phyloP scores from a whole-genome alignment of 2,888 invertebrate genomes.

The Acleris laterana region DNA sequence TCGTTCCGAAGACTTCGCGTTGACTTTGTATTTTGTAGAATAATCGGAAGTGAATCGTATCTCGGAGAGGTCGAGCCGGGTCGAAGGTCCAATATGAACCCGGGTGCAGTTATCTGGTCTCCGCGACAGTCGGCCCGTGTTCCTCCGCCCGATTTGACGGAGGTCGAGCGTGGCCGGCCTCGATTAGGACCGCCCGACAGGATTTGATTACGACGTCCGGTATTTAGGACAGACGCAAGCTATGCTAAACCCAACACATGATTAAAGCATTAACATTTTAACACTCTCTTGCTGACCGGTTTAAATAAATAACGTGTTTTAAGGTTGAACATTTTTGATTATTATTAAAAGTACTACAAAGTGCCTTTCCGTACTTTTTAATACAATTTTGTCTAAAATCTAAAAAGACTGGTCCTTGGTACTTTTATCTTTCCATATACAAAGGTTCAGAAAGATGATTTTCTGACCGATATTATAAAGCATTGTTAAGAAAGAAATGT shows the following conservation, averaged over 20 bases:
- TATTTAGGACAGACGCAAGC: slow-evolving; percentile 13
- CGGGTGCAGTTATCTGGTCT: slow-evolving; percentile 56
- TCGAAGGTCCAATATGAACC: slow-evolving; percentile 23
- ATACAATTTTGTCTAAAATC: too few species aligned
- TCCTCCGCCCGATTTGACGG: slow-evolving; percentile 69
- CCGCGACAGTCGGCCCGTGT: slow-evolving; percentile 64
- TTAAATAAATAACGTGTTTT: background rate
- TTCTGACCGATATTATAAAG: too few species aligned
- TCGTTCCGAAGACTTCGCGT: background rate
- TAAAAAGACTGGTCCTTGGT: too few species aligned
- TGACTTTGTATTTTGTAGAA: slow-evolving; percentile 17
- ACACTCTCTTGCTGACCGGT: slow-evolving; percentile 9
- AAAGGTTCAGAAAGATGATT: too few species aligned
- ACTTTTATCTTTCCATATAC: too few species aligned
- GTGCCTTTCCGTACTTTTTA: too few species aligned
- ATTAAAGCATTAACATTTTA: slow-evolving; percentile 44
- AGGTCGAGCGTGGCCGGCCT: slow-evolving; percentile 72
- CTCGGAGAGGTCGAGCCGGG: slow-evolving; percentile 25
- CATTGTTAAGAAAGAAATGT: too few species aligned
- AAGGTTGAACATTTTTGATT: too few species aligned
- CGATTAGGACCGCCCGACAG: slow-evolving; percentile 68
- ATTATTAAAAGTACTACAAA: too few species aligned
- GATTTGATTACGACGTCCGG: slow-evolving; percentile 68
- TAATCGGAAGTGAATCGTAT: slow-evolving; percentile 13
- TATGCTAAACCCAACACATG: slow-evolving; percentile 49